These are phyloP conservation scores for Microctenopoma stevenorrisi DNA, from an alignment of 2,797 vertebrate genomes.

Conservation along the genomic window DNA sequence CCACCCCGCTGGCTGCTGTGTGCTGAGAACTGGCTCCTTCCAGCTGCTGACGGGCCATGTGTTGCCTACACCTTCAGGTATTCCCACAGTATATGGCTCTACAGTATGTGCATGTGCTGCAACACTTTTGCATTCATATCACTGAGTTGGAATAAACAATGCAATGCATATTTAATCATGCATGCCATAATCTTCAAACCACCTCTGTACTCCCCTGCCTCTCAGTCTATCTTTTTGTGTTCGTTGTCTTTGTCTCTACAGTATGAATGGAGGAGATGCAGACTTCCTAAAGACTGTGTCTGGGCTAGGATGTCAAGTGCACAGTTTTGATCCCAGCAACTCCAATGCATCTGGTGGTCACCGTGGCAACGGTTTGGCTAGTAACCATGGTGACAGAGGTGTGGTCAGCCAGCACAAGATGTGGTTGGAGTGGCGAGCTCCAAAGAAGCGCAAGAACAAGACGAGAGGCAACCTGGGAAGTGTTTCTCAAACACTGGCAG, in stretches of 20 bases:
- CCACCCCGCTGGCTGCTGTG: conserved; percentile 76
- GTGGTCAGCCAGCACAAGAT: conserved; percentile 76
- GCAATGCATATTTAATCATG: conserved; percentile 74
- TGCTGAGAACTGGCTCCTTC: conserved; percentile 80
- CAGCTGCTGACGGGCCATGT: conserved; percentile 63
- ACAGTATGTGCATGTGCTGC: conserved; percentile 30
- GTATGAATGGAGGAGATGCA: conserved; percentile 78
- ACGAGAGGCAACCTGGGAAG: conserved; percentile 66
- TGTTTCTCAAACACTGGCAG: conserved; percentile 76
- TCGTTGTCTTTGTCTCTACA: conserved; percentile 60
- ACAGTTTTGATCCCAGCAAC: conserved; percentile 82
- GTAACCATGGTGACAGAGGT: conserved; percentile 70
- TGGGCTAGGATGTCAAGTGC: conserved; percentile 79
- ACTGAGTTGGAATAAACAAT: conserved; percentile 61
- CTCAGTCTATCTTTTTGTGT: conserved; percentile 42
- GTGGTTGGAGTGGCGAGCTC: conserved; percentile 84
- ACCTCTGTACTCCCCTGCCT: conserved; percentile 45
- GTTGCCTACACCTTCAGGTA: conserved; percentile 86
- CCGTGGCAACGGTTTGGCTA: conserved; percentile 77
- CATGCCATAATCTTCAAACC: conserved; percentile 63
- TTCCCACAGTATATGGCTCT: conserved; percentile 28
- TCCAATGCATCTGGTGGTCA: conserved; percentile 70
- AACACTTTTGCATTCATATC: conserved; percentile 62
- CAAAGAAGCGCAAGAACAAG: conserved; percentile 56
- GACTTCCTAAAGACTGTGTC: conserved; percentile 76